Evolutionary conservation across 1,140 invertebrate species (phyloP).

Genomic region (Drosophila repleta): DNA sequence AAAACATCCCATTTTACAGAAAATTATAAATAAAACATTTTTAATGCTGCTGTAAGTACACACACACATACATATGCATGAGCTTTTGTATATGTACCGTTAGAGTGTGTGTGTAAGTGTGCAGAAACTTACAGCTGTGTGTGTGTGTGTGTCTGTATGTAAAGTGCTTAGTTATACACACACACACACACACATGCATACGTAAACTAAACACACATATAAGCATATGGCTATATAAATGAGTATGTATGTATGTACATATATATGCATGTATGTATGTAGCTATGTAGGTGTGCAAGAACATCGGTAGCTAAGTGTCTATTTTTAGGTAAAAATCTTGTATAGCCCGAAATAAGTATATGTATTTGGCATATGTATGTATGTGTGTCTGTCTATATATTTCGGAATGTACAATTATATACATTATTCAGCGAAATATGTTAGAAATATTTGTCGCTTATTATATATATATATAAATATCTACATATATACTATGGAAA

Average conservation of each 20-base stretch:
- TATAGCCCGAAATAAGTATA: slow-evolving; percentile 25
- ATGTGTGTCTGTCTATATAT: not conserved
- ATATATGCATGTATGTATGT: not conserved
- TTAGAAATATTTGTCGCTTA: not conserved
- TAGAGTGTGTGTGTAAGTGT: not conserved
- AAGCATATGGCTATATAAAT: not conserved
- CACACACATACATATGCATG: not conserved
- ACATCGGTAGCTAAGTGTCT: slow-evolving; percentile 59
- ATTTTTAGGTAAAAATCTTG: slow-evolving; percentile 69
- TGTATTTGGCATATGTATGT: not conserved
- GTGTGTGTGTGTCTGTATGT: slow-evolving; percentile 23
- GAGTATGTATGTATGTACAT: not conserved
- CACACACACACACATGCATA: not conserved
- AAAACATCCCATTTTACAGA: not conserved
- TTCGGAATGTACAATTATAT: not conserved
- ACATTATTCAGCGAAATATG: slow-evolving; percentile 48
- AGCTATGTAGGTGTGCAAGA: slow-evolving; percentile 7
- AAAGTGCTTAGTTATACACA: slow-evolving; percentile 17
- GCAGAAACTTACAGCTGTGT: not conserved
- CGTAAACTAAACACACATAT: not conserved
- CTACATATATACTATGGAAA: slow-evolving; percentile 4
- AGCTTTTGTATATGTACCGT: not conserved
- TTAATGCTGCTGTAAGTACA: slow-evolving; percentile 12
- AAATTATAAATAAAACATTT: slow-evolving; percentile 18
- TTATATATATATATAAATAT: slow-evolving; percentile 18